A percentile compares a stretch with the other conserved stretches of the same genome.
Conservation (phyloP, 2,888 invertebrate genomes). For the Cancer borealis region DNA sequence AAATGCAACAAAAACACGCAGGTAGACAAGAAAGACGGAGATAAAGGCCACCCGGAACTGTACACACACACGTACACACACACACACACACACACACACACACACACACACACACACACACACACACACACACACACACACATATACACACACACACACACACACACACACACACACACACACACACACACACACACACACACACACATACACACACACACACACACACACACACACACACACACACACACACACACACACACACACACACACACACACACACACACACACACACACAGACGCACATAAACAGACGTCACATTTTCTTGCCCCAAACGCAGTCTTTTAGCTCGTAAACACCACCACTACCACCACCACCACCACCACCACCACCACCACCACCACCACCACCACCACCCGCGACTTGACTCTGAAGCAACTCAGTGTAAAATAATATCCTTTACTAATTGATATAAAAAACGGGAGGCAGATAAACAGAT, state of each 20-base stretch:
- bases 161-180: conserved; percentile 54
- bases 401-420: neutral
- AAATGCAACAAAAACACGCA: conserved; percentile 5
- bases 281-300: conserved; percentile 48
- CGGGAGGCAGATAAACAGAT: neutral
- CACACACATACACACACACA: conserved; percentile 41
- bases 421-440: neutral
- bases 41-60: conserved; percentile 45
- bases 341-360: neutral
- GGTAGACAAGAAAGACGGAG: conserved; percentile 35
- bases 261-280: conserved; percentile 52
- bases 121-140: conserved; percentile 52
- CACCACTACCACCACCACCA: no score
- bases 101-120: conserved; percentile 54
- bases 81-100: conserved; percentile 39
- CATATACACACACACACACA: conserved; percentile 50
- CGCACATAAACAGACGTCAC: neutral
- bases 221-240: conserved; percentile 44
- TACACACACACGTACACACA: conserved; percentile 30
- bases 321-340: neutral
- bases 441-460: neutral
- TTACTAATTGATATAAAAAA: conserved; percentile 3
- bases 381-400: no score
- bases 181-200: conserved; percentile 48
- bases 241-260: conserved; percentile 54